Evolutionary conservation across 2,113 vertebrate species (phyloP).

Genomic region (Ptilonorhynchus violaceus): DNA sequence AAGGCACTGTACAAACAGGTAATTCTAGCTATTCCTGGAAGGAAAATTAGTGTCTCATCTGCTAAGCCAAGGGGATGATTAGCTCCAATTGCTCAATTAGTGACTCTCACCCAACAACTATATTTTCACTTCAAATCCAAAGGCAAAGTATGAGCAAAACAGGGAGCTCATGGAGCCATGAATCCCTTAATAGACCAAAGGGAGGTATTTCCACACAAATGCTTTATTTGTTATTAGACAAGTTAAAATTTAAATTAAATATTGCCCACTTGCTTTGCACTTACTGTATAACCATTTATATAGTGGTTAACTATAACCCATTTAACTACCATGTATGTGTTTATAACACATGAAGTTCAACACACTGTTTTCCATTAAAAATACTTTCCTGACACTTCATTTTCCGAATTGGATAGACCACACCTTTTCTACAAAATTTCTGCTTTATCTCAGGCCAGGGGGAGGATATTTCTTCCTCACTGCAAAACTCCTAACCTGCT

Average conservation of each 20-base stretch:
- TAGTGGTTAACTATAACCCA: no score
- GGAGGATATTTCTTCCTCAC: neutral
- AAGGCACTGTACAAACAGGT: neutral
- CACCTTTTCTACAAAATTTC: neutral
- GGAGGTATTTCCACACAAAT: neutral
- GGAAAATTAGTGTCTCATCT: neutral
- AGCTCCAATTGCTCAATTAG: neutral
- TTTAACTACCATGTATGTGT: neutral
- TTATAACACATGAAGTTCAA: neutral
- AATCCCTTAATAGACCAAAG: neutral
- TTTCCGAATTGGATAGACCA: neutral
- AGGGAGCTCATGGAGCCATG: neutral
- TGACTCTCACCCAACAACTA: neutral
- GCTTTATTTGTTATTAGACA: neutral
- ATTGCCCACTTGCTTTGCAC: neutral
- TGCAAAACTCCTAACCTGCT: neutral
- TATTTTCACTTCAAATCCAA: neutral
- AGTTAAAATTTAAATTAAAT: neutral
- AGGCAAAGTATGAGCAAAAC: neutral
- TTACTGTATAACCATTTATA: neutral
- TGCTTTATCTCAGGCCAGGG: accelerated
- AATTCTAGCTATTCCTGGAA: neutral
- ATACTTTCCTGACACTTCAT: neutral
- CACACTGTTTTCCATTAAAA: neutral
- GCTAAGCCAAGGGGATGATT: neutral